Evolutionary conservation across 2,888 invertebrate genomes (phyloP).

Genomic region (Lasioglossum leucozonium): DNA sequence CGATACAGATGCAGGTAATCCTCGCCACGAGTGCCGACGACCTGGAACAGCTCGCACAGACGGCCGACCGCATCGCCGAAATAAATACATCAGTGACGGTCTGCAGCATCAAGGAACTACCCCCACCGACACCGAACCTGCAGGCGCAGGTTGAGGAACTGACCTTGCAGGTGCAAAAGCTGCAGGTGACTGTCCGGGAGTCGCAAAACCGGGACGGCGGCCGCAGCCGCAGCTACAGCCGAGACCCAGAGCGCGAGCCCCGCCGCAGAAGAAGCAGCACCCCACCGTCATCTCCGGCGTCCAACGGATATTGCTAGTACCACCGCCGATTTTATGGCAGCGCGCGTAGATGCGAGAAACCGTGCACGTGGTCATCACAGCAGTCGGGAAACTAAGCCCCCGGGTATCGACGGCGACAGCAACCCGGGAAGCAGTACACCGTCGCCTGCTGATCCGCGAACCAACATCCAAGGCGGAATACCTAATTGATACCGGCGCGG

Average conservation of each 20-base stretch:
- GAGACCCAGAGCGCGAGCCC: too few species aligned
- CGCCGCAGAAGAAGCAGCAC: too few species aligned
- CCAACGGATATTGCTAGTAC: not conserved
- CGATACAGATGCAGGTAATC: not conserved
- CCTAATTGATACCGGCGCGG: not conserved
- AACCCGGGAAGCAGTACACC: not conserved
- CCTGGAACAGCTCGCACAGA: not conserved
- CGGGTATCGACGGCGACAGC: not conserved
- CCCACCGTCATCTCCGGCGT: fast-evolving
- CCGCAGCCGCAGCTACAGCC: too few species aligned
- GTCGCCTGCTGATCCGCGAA: not conserved
- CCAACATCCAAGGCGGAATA: not conserved
- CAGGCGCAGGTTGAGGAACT: too few species aligned
- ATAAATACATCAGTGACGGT: not conserved
- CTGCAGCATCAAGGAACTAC: too few species aligned
- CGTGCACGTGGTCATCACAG: not conserved
- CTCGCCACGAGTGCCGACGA: not conserved
- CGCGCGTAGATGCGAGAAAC: not conserved
- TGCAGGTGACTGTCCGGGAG: too few species aligned
- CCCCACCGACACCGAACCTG: too few species aligned
- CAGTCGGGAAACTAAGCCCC: not conserved
- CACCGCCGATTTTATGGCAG: fast-evolving
- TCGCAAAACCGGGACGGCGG: too few species aligned
- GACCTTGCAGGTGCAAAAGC: too few species aligned
- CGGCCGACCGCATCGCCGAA: not conserved